phyloP scores from a whole-genome alignment of 2,113 vertebrate species.

The Neolamprologus cancellatus region DNA sequence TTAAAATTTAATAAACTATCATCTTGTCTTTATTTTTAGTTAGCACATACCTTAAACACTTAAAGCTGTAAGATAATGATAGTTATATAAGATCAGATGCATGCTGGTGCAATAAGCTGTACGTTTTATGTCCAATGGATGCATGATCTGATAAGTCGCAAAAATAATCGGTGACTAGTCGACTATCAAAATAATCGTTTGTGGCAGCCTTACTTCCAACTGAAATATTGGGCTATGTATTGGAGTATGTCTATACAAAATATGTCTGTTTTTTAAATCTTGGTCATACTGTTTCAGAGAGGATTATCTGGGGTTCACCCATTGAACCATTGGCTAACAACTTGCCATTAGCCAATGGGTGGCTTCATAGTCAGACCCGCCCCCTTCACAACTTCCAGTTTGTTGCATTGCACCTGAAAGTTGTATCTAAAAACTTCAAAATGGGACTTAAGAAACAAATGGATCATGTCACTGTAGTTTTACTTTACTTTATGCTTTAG shows the following conservation, averaged over 20 bases:
- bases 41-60: background rate
- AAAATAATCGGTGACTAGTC: background rate
- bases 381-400: background rate
- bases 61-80: background rate
- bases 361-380: background rate
- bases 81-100: background rate
- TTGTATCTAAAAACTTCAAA: background rate
- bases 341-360: background rate
- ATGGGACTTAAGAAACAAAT: background rate
- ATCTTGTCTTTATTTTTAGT: background rate
- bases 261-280: background rate
- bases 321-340: background rate
- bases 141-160: background rate
- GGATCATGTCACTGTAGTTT: background rate
- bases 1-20: background rate
- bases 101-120: background rate
- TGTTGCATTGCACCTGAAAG: background rate
- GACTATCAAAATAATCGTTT: background rate
- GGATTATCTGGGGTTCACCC: background rate
- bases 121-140: background rate
- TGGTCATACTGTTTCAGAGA: background rate
- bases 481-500: background rate
- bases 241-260: background rate
- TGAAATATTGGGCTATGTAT: background rate
- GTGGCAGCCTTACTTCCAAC: background rate